These are phyloP conservation scores for Digitonthophagus gazella DNA, from an alignment of 2,888 invertebrate species.

Conservation along the genomic window DNA sequence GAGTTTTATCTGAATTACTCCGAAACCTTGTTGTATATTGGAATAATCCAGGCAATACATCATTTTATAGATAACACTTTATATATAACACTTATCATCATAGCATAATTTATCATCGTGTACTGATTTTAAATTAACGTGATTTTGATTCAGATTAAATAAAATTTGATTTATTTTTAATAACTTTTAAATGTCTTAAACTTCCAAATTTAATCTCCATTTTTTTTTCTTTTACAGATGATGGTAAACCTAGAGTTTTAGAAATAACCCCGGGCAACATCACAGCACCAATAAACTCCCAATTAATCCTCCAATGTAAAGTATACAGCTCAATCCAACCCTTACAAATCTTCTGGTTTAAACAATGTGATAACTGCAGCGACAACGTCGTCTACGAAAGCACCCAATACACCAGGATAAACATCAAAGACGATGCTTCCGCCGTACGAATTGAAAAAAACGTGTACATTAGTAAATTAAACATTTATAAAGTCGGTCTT, in stretches of 20 bases:
- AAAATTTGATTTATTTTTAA: neutral
- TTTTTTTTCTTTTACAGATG: slow-evolving; percentile 35
- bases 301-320: slow-evolving; percentile 46
- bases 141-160: neutral
- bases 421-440: slow-evolving; percentile 34
- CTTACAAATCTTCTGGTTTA: slow-evolving; percentile 45
- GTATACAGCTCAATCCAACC: slow-evolving; percentile 44
- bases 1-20: slow-evolving; percentile 6
- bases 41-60: slow-evolving; percentile 3
- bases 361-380: slow-evolving; percentile 41
- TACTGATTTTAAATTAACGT: neutral
- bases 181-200: neutral
- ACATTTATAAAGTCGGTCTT: slow-evolving; percentile 42
- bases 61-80: neutral
- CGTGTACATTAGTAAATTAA: slow-evolving; percentile 45
- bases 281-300: slow-evolving; percentile 40
- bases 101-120: too few species aligned
- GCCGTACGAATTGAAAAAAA: slow-evolving; percentile 37
- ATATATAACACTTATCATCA: too few species aligned
- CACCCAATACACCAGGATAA: slow-evolving; percentile 42
- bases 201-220: neutral
- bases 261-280: slow-evolving; percentile 41
- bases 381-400: slow-evolving; percentile 42
- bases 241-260: slow-evolving; percentile 38
- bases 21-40: neutral